A percentile compares a stretch with the other conserved stretches of the same genome.
phyloP scores from a whole-genome alignment of 2,113 vertebrate genomes.

The Numenius arquata region DNA sequence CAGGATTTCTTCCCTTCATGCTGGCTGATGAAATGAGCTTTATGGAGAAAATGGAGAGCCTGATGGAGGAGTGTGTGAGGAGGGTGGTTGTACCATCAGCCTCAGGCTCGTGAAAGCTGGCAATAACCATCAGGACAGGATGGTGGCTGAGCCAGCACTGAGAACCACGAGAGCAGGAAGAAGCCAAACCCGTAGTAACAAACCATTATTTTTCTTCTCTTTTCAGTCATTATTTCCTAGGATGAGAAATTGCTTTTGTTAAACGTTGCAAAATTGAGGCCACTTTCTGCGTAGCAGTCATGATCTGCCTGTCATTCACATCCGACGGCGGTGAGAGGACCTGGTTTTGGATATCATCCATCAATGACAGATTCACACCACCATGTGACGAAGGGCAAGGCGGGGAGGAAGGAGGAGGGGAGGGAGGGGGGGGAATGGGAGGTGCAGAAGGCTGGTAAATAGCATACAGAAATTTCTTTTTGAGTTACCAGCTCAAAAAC shows the following conservation, averaged over 20 bases:
- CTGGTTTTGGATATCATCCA: constrained; percentile 2
- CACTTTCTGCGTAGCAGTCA: not conserved
- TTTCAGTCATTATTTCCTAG: not conserved
- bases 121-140: not conserved
- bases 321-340: accelerated
- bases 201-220: not conserved
- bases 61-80: not conserved
- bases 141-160: not conserved
- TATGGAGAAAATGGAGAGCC: not conserved
- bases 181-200: not conserved
- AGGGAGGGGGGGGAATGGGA: not conserved
- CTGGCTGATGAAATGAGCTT: not conserved
- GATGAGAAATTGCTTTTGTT: constrained; percentile 5
- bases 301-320: not conserved
- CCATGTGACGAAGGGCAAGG: not conserved
- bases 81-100: not conserved
- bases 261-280: not conserved
- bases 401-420: not conserved
- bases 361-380: not conserved
- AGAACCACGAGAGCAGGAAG: not conserved
- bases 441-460: not conserved
- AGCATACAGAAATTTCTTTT: constrained; percentile 16
- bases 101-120: not conserved
- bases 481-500: constrained; percentile 28
- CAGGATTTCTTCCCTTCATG: not conserved